Evolutionary conservation across 2,113 vertebrate genomes (phyloP).

Genomic region (Eolophus roseicapilla): DNA sequence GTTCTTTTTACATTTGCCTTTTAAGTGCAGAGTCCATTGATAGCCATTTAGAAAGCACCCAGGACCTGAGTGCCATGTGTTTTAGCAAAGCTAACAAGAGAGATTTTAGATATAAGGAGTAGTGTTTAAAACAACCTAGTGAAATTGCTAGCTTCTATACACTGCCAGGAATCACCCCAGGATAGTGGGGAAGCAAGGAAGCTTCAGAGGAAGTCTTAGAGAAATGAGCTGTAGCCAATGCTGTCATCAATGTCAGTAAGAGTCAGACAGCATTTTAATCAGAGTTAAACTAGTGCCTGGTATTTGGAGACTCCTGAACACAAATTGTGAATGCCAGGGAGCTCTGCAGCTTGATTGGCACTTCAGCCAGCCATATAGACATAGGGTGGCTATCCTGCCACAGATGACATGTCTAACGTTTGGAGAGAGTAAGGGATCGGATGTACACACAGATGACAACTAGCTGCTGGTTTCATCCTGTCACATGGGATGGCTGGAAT

Average conservation of each 20-base stretch:
- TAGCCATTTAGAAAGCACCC: slow-evolving; percentile 8
- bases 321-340: not conserved
- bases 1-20: not conserved
- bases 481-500: not conserved
- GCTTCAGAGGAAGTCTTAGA: not conserved
- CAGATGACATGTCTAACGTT: accelerated
- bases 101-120: not conserved
- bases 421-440: not conserved
- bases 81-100: slow-evolving; percentile 20
- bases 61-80: not conserved
- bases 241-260: not conserved
- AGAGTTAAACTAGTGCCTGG: not conserved
- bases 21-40: slow-evolving; percentile 7
- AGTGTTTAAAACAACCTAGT: not conserved
- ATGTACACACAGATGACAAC: not conserved
- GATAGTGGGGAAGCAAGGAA: not conserved
- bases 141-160: not conserved
- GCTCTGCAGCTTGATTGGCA: not conserved
- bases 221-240: not conserved
- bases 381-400: not conserved
- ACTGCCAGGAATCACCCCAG: accelerated
- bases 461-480: not conserved
- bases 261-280: not conserved
- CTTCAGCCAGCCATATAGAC: not conserved
- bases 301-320: not conserved